Evolutionary conservation across 2,113 vertebrate species (phyloP), one percentile per base, ranked within the genome.

Genomic region (Otus sunia): DNA sequence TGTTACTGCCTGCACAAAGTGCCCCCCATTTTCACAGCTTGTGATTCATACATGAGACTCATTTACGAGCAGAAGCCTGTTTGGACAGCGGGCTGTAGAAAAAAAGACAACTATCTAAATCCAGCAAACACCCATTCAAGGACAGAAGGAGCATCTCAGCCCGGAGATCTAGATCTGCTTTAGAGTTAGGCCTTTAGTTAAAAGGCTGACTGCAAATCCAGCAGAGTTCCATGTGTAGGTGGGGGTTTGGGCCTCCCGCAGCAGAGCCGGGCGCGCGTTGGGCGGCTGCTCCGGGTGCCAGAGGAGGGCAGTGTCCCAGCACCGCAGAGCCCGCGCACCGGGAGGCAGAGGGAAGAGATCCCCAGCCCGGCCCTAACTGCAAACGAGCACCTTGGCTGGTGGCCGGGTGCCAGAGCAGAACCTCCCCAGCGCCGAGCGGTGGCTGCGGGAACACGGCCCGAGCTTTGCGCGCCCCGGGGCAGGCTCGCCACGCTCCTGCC

Each of bases 181-280:
- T 8, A 5, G 41, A 59, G 25, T 18, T 16, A 7, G 0, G 27
- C 50, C 63, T 66, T 21, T 5, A 13, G 16, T 18, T 56, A 39
- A 53, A 39, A 76, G n/a, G 4, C 36, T 20, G 58, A 12, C 55
- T 89, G 69, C 69, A 88, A 45, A 84, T 5, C 52, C 75, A 60
- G 30, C n/a, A 45, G 16, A 11, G 1, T 36, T 17, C 2, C 8
- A 10, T 36, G 21, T 5, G 21, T 2, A 18, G 0, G 2, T 36
- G 77, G 58, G 30, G 13, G 41, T 15, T 15, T 36, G 82, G 83
- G 45, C 39, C 39, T 71, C 22, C 4, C 0, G 5, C 34, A 53
- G 67, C 32, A 32, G 62, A 56, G 26, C 16, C 49, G 49, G 69
- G 72, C 9, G 2, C 6, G 8, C 13, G 3, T 19, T 19, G 62